phyloP scores from a whole-genome alignment of 2,888 invertebrate species.

The Nomada hirtipes region DNA sequence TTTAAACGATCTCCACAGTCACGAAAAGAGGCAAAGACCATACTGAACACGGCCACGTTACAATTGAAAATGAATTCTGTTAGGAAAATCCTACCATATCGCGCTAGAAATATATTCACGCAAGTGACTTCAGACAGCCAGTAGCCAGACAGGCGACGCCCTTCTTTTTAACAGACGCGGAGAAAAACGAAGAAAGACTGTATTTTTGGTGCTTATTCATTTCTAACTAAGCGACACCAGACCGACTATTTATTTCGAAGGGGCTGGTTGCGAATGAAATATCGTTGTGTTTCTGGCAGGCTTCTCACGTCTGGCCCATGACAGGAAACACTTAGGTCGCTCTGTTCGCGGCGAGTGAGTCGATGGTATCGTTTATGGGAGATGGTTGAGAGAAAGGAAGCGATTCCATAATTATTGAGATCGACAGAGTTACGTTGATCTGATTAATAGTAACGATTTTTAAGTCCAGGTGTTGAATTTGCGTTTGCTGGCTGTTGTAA shows the following conservation, averaged over 20 bases:
- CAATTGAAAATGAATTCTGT: too few relatives aligned
- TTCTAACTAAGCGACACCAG: conserved; percentile 44
- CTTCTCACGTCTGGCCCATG: conserved; percentile 9
- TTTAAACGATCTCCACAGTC: too few relatives aligned
- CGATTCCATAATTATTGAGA: conserved; percentile 8
- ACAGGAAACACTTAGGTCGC: conserved; percentile 3
- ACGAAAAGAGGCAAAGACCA: neutral
- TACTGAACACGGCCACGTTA: neutral
- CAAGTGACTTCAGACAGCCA: conserved; percentile 40
- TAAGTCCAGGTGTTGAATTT: neutral
- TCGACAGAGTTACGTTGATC: neutral
- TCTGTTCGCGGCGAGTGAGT: too few relatives aligned
- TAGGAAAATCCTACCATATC: neutral
- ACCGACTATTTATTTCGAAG: conserved; percentile 37
- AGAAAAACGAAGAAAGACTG: conserved; percentile 41
- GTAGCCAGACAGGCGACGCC: conserved; percentile 46
- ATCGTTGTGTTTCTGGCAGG: conserved; percentile 24
- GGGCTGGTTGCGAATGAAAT: conserved; percentile 27
- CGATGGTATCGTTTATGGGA: neutral
- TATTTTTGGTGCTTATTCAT: conserved; percentile 70
- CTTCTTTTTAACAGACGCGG: conserved; percentile 23
- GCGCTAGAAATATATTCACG: neutral
- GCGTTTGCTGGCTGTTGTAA: neutral
- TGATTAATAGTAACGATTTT: neutral
- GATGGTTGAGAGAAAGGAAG: conserved; percentile 7